Evolutionary conservation across 2,888 invertebrate genomes (phyloP), one percentile per base, ranked within the genome.

Genomic region (Clunio marinus): DNA sequence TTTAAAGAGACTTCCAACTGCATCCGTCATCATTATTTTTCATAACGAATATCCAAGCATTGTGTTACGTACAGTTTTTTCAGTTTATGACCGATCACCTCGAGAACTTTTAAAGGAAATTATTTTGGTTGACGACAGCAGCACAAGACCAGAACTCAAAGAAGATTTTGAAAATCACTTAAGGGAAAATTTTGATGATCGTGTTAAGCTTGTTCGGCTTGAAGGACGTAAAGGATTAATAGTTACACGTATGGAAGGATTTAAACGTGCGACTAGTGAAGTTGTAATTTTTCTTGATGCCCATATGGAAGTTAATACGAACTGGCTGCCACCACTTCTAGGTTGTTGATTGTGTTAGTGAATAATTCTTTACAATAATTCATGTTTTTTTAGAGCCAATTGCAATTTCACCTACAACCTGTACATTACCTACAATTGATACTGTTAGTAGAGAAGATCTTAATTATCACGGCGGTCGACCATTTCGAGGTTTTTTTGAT

Each of bases 231-330:
- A 90, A 1, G 96, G 96, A 3, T 79, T 96, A 68, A 96, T 96
- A 60, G 84, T 93, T 71, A 96, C 96, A 0, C 82, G 96, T 70
- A 83, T 96, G 66, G 81, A 90, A 75, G 96, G 96, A 51, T 93
- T 93, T n/a, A 85, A 85, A 74, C 83, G 85, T 73, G 91, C 91
- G 1, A 83, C 81, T 63, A 96, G 94, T 1, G 88, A 93, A 75
- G 93, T 90, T 4, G 81, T 96, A 59, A 91, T 94, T 2, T 96
- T 96, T 75, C 81, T 96, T 13, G 96, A 96, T 77, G 93, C 95
- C 32, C 96, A 96, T 78, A 95, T 94, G 79, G 96, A 96, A 83
- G 92, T 92, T 73, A 88, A 91, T 69, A 81, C 81, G 73, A 89
- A 89, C 75, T 85, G 86, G 87, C 73, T 84, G 8, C 83, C 83